Evolutionary conservation across 1,140 invertebrate genomes (phyloP), one percentile per base, ranked within the genome.

Genomic region (Leucophenga varia): DNA sequence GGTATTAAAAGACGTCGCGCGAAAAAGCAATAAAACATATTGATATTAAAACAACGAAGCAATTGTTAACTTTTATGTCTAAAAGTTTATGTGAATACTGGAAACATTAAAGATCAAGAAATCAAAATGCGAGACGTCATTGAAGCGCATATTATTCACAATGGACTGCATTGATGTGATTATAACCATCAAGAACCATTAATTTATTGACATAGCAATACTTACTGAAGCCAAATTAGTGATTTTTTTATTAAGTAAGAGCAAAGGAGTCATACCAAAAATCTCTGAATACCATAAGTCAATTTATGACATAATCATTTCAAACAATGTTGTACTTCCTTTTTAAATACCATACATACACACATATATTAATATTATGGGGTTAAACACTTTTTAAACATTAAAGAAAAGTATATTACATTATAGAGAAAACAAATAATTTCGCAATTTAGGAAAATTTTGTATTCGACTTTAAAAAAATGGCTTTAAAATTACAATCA

Each of bases 1-100:
- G 71, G 70, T 20, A 72, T 59, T 38, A 76, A 74, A 42, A 68
- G 71, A 41, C 63, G 74, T 35, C 76, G 74, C 2, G 54, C 69
- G 57, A 65, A 72, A 63, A 63, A 77, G 59, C 57, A 73, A 74
- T 63, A 63, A 64, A n/a, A 38, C n/a, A 16, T 20, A 53, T 39
- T 43, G 8, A 47, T 18, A 10, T 18, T 4, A 34, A 52, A 19
- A 17, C 32, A 47, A 21, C 28, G 21, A 32, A 43, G 41, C 46
- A 43, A 50, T 30, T n/a, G n/a, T n/a, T n/a, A 17, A 2, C 30
- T 14, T 40, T 55, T 36, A 17, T 21, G 12, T 16, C n/a, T n/a
- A n/a, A n/a, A n/a, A n/a, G n/a, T n/a, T n/a, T n/a, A n/a, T n/a
- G n/a, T n/a, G n/a, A n/a, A n/a, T n/a, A n/a, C n/a, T n/a, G n/a